Evolutionary conservation across 2,113 vertebrate genomes (phyloP).

Genomic region (Ameiurus melas): DNA sequence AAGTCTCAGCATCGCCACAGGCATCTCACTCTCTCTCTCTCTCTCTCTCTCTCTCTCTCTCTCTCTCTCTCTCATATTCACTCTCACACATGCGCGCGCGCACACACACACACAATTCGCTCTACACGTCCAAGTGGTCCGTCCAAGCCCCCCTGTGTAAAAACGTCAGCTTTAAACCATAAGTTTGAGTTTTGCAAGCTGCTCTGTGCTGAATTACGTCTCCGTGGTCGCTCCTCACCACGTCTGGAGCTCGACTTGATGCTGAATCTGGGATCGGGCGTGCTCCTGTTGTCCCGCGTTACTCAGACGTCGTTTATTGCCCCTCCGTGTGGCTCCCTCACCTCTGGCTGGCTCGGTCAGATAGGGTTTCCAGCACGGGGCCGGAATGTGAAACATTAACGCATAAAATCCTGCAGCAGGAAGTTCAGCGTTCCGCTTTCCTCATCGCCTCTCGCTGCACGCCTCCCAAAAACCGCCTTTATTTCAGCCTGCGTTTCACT

Average conservation of each 20-base stretch:
- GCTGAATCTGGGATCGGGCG: constrained; percentile 39
- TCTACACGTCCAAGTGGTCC: background rate
- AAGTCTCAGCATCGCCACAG: background rate
- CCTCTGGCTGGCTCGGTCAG: constrained; percentile 46
- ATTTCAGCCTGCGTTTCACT: background rate
- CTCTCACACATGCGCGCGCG: too few relatives aligned
- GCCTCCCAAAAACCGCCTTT: too few relatives aligned
- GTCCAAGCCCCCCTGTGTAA: background rate
- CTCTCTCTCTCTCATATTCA: background rate
- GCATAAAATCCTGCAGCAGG: constrained; percentile 58
- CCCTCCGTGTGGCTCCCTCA: constrained; percentile 22
- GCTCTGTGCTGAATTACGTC: constrained; percentile 9
- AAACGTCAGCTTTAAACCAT: constrained; percentile 15
- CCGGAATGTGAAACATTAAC: constrained; percentile 65
- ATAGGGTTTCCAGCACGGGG: constrained; percentile 60
- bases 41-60: background rate
- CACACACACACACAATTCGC: constrained; percentile 25
- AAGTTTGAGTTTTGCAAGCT: constrained; percentile 8
- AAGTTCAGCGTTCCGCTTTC: constrained; percentile 44
- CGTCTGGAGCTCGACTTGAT: constrained; percentile 23
- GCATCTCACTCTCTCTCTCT: constrained; percentile 10
- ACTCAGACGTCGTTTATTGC: constrained; percentile 50
- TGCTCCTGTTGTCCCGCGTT: constrained; percentile 46
- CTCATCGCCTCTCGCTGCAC: background rate
- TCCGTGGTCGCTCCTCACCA: background rate